Evolutionary conservation across 2,797 vertebrate species (phyloP).

Genomic region (Mus minutoides): DNA sequence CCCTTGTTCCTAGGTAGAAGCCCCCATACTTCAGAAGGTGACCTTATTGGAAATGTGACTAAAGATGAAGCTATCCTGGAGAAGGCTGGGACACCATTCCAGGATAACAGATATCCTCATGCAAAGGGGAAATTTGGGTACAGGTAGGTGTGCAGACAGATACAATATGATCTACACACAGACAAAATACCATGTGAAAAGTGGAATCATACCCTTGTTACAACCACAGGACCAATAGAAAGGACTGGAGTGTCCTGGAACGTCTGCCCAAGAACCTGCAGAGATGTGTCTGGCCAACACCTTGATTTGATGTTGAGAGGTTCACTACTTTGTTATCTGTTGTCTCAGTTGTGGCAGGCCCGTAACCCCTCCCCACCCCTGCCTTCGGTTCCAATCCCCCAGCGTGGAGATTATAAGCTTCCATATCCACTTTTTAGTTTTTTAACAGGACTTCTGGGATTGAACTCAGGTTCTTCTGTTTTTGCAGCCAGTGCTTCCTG

Average conservation of each 20-base stretch:
- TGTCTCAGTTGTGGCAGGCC: not conserved
- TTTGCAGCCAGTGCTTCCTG: not conserved
- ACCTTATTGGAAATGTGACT: constrained; percentile 24
- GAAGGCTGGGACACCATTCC: not conserved
- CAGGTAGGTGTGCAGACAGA: not conserved
- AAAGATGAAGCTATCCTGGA: not conserved
- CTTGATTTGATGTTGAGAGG: not conserved
- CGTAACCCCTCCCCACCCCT: not conserved
- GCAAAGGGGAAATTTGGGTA: not conserved
- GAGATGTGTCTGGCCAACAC: not conserved
- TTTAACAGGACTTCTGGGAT: not conserved
- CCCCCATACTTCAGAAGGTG: not conserved
- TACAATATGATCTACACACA: not conserved
- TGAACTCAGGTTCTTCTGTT: not conserved
- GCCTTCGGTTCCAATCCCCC: not conserved
- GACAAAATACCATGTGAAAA: not conserved
- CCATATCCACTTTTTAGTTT: not conserved
- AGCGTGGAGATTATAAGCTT: not conserved
- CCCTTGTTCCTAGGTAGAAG: not conserved
- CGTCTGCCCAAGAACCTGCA: not conserved
- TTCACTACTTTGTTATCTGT: not conserved
- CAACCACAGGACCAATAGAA: not conserved
- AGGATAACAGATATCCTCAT: not conserved
- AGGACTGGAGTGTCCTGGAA: not conserved
- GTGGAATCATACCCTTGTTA: not conserved